Conservation (phyloP, 2,888 invertebrate species). For the Nemoura dubitans region DNA sequence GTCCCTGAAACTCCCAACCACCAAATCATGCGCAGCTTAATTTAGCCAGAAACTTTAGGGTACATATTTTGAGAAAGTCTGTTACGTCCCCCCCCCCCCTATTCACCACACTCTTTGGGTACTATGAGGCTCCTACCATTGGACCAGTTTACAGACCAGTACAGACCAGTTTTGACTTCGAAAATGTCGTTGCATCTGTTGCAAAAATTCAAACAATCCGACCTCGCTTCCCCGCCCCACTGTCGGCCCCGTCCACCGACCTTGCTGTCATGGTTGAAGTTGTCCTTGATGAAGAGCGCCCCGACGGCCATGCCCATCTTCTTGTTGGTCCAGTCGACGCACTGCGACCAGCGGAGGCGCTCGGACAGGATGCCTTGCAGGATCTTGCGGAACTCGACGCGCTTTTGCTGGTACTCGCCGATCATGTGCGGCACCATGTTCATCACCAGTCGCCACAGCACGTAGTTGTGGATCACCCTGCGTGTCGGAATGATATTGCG, state of each 20-base stretch:
- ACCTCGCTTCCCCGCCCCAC: slow-evolving; percentile 40
- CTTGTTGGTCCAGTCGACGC: slow-evolving; percentile 87
- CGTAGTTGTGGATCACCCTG: slow-evolving; percentile 79
- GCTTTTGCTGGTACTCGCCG: slow-evolving; percentile 77
- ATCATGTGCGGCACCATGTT: slow-evolving; percentile 77
- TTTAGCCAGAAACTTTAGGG: too few relatives aligned
- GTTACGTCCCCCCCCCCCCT: too few relatives aligned
- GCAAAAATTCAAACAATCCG: too few relatives aligned
- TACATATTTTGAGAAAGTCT: too few relatives aligned
- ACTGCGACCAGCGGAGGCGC: slow-evolving; percentile 78
- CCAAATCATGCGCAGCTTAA: too few relatives aligned
- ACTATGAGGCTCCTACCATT: too few relatives aligned
- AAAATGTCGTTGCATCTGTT: too few relatives aligned
- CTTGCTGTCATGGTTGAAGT: slow-evolving; percentile 86
- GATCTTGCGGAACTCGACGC: slow-evolving; percentile 79
- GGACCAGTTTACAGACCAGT: too few relatives aligned
- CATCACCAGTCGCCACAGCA: slow-evolving; percentile 81
- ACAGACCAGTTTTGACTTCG: too few relatives aligned
- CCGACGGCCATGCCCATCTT: slow-evolving; percentile 89
- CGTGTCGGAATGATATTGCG: slow-evolving; percentile 49
- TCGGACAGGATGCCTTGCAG: slow-evolving; percentile 78
- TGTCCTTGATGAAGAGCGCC: slow-evolving; percentile 82
- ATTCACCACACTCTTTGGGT: too few relatives aligned
- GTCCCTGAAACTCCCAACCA: too few relatives aligned
- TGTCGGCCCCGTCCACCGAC: slow-evolving; percentile 57